A percentile compares a stretch with the other conserved stretches of the same genome.
These are phyloP conservation scores for Papilio polytes DNA, from an alignment of 1,140 invertebrate species.

Conservation along the genomic window DNA sequence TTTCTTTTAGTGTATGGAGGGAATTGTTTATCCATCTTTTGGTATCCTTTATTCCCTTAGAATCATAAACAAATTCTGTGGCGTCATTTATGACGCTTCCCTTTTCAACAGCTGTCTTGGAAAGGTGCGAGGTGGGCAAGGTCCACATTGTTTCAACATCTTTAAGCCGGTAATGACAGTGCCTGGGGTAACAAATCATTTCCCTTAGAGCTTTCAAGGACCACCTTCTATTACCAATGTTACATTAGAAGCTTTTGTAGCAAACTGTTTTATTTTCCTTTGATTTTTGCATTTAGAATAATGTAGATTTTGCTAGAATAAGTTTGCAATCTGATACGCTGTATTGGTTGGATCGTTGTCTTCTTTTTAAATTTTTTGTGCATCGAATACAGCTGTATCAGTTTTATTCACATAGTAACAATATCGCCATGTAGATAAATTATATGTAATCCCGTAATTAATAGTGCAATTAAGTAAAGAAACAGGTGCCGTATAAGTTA, in stretches of 20 bases:
- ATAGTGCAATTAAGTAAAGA: neutral
- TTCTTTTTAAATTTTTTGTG: no score
- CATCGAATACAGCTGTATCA: no score
- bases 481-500: neutral
- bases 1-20: constrained; percentile 44
- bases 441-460: neutral
- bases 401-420: neutral
- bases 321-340: no score
- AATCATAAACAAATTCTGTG: constrained; percentile 61
- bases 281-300: neutral
- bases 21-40: constrained; percentile 52
- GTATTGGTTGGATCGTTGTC: no score
- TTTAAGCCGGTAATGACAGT: constrained; percentile 61
- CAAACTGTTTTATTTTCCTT: no score
- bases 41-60: constrained; percentile 30
- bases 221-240: constrained; percentile 27
- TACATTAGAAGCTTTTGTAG: constrained; percentile 2
- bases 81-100: constrained; percentile 70
- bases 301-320: neutral
- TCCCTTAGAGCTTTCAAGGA: constrained; percentile 36
- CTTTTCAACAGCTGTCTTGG: constrained; percentile 63
- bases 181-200: constrained; percentile 50
- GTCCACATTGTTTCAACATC: constrained; percentile 63
- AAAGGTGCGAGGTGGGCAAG: constrained; percentile 61
- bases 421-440: neutral